Conservation (phyloP, 2,797 vertebrate species). For the Bovichtus diacanthus region DNA sequence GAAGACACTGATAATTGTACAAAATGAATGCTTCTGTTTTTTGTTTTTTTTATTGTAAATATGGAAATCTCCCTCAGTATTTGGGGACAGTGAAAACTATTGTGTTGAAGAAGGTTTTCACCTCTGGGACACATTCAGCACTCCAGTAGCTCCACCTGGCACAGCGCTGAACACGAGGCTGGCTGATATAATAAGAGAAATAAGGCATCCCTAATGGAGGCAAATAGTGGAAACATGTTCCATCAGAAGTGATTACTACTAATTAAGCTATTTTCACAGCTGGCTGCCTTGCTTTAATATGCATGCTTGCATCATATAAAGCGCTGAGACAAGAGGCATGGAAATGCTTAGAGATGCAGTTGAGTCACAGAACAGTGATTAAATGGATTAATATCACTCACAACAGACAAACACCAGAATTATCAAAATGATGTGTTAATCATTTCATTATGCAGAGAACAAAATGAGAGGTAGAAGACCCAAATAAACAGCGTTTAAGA, state of each 20-base stretch:
- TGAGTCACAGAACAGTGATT: constrained; percentile 69
- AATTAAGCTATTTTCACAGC: constrained; percentile 88
- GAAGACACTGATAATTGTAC: neutral
- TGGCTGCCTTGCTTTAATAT: constrained; percentile 84
- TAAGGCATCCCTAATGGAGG: constrained; percentile 84
- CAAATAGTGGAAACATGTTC: constrained; percentile 86
- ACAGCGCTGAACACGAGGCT: constrained; percentile 59
- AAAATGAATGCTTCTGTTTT: neutral
- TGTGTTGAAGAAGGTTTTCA: constrained; percentile 6
- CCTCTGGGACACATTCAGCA: constrained; percentile 59
- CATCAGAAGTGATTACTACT: constrained; percentile 86
- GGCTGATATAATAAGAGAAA: constrained; percentile 79
- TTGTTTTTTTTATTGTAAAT: constrained; percentile 6
- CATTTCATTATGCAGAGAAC: constrained; percentile 26
- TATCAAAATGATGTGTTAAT: constrained; percentile 51
- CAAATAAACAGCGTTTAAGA: constrained; percentile 6
- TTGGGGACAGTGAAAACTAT: neutral
- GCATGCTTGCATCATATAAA: constrained; percentile 75
- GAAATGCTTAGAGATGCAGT: constrained; percentile 66
- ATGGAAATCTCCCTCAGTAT: constrained; percentile 14
- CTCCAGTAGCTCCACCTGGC: constrained; percentile 74
- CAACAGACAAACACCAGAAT: constrained; percentile 54
- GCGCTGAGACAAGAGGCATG: constrained; percentile 61
- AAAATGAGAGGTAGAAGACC: constrained; percentile 2
- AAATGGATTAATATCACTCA: constrained; percentile 66